Evolutionary conservation across 1,140 invertebrate species (phyloP).

Genomic region (Odontomachus brunneus): DNA sequence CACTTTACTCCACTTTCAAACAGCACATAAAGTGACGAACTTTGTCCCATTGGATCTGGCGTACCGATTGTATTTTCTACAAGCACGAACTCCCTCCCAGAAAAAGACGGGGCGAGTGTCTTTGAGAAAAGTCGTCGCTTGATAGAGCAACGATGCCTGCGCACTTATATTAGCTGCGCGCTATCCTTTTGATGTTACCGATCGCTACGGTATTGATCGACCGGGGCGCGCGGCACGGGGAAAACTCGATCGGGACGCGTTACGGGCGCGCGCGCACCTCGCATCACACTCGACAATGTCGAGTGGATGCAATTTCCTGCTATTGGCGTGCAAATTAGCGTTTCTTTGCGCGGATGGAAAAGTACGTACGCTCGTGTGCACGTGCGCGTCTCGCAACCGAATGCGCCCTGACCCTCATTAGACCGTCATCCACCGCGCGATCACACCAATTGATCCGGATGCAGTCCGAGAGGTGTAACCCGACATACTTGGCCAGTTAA

Average conservation of each 20-base stretch:
- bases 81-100: slow-evolving; percentile 53
- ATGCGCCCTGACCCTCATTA: neutral
- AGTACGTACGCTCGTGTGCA: neutral
- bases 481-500: slow-evolving; percentile 14
- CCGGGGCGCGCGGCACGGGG: neutral
- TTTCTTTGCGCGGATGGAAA: slow-evolving; percentile 31
- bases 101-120: slow-evolving; percentile 49
- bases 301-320: slow-evolving; percentile 33
- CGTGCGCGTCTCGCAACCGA: neutral
- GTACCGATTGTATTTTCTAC: slow-evolving; percentile 72
- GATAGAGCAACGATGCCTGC: slow-evolving; percentile 46
- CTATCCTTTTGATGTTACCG: slow-evolving; percentile 43
- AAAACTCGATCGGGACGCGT: slow-evolving; percentile 21
- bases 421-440: neutral
- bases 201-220: slow-evolving; percentile 39
- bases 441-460: slow-evolving; percentile 26
- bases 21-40: slow-evolving; percentile 70
- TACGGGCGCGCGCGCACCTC: neutral
- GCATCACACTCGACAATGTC: neutral
- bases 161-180: slow-evolving; percentile 39
- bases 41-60: slow-evolving; percentile 64
- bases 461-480: slow-evolving; percentile 10
- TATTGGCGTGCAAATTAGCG: slow-evolving; percentile 38
- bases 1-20: slow-evolving; percentile 71
- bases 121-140: slow-evolving; percentile 65